Evolutionary conservation across 2,888 invertebrate genomes (phyloP).

Genomic region (Sisyra nigra): DNA sequence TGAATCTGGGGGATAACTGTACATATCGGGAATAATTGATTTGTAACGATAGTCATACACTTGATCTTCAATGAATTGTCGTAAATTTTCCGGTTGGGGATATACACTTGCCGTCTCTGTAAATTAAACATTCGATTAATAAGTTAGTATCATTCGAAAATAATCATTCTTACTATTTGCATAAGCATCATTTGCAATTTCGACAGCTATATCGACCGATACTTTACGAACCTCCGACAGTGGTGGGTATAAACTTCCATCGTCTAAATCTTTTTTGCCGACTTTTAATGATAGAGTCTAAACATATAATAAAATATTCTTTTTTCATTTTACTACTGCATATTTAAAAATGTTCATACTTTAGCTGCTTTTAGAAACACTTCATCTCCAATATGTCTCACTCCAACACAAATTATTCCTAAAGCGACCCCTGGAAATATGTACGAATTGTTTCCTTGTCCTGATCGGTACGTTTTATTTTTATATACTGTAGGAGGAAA

Average conservation of each 20-base stretch:
- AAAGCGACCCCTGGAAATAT: constrained; percentile 94
- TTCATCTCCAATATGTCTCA: constrained; percentile 85
- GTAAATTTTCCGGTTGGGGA: constrained; percentile 58
- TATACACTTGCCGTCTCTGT: constrained; percentile 69
- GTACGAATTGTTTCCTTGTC: constrained; percentile 96
- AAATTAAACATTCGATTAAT: constrained; percentile 10
- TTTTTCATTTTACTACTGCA: neutral
- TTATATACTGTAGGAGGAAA: constrained; percentile 71
- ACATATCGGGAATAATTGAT: too few species aligned
- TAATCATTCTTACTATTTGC: constrained; percentile 47
- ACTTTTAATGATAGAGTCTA: constrained; percentile 74
- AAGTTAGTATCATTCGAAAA: neutral
- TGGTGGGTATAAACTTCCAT: constrained; percentile 88
- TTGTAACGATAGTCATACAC: too few species aligned
- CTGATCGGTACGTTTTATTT: constrained; percentile 71
- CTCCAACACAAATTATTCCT: constrained; percentile 81
- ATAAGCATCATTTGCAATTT: constrained; percentile 73
- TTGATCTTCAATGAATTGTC: too few species aligned
- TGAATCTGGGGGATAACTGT: too few species aligned
- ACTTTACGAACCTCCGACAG: constrained; percentile 68
- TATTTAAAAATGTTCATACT: constrained; percentile 28
- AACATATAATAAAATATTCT: constrained; percentile 14
- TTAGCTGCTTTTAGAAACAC: constrained; percentile 92
- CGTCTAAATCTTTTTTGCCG: constrained; percentile 59
- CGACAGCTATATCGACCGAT: constrained; percentile 74